Evolutionary conservation across 2,113 vertebrate genomes (phyloP).

Genomic region (Odontophorus gujanensis): DNA sequence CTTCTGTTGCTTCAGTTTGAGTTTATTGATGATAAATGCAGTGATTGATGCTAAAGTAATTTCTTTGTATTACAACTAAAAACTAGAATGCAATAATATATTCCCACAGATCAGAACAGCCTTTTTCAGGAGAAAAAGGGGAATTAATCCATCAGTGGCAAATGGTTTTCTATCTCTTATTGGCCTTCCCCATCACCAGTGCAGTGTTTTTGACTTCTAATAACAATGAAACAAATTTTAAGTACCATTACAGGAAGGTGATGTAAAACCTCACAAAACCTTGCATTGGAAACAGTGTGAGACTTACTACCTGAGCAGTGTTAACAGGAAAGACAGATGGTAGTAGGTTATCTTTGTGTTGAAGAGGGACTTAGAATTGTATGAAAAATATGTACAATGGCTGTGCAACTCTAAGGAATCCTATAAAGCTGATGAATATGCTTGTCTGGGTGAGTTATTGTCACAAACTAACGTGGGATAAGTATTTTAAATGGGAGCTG

Average conservation of each 20-base stretch:
- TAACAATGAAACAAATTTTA: neutral
- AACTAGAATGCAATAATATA: neutral
- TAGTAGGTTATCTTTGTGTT: neutral
- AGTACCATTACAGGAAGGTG: neutral
- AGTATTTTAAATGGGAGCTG: neutral
- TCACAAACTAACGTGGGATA: neutral
- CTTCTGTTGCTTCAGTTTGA: neutral
- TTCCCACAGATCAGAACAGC: neutral
- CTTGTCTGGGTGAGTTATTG: neutral
- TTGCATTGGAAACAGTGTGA: neutral
- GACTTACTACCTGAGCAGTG: neutral
- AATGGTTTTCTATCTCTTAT: neutral
- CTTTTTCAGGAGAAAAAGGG: neutral
- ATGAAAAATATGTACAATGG: neutral
- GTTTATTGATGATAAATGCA: neutral
- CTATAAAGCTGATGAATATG: neutral
- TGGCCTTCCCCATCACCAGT: neutral
- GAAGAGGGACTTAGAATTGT: neutral
- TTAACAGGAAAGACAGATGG: neutral
- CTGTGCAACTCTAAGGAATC: neutral
- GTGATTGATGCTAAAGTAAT: neutral
- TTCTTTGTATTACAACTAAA: neutral
- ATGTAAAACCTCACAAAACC: neutral
- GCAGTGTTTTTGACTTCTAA: neutral
- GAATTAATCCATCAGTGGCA: neutral